Evolutionary conservation across 1,140 invertebrate species (phyloP).

Genomic region (Drosophila varians): DNA sequence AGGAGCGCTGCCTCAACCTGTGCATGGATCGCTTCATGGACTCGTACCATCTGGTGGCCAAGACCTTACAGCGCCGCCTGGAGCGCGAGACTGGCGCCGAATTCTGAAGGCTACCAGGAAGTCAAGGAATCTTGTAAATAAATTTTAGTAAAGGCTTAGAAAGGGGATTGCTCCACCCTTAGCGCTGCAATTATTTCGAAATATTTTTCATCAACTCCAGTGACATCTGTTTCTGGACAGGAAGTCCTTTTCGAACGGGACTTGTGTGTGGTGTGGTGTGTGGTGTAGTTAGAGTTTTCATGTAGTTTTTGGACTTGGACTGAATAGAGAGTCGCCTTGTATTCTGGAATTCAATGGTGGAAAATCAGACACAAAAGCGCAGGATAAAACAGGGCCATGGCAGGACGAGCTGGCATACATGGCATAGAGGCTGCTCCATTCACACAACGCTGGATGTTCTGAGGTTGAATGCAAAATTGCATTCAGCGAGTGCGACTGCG

Average conservation of each 20-base stretch:
- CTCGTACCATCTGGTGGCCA: neutral
- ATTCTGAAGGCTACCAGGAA: neutral
- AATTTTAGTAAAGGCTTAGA: neutral
- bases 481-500: constrained; percentile 25
- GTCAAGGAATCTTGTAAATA: no score
- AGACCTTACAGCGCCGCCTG: neutral
- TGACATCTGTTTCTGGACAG: neutral
- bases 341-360: neutral
- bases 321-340: neutral
- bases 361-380: constrained; percentile 1
- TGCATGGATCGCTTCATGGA: constrained; percentile 1
- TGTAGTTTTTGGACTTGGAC: no score
- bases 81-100: neutral
- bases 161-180: neutral
- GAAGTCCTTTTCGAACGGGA: neutral
- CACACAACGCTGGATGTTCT: neutral
- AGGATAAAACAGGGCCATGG: no score
- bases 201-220: neutral
- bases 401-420: no score
- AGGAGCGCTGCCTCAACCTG: neutral
- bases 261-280: neutral
- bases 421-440: neutral
- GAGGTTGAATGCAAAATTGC: constrained; percentile 33
- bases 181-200: neutral
- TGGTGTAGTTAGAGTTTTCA: no score